Evolutionary conservation across 2,113 vertebrate species (phyloP).

Genomic region (Poeciliopsis turrubarensis): DNA sequence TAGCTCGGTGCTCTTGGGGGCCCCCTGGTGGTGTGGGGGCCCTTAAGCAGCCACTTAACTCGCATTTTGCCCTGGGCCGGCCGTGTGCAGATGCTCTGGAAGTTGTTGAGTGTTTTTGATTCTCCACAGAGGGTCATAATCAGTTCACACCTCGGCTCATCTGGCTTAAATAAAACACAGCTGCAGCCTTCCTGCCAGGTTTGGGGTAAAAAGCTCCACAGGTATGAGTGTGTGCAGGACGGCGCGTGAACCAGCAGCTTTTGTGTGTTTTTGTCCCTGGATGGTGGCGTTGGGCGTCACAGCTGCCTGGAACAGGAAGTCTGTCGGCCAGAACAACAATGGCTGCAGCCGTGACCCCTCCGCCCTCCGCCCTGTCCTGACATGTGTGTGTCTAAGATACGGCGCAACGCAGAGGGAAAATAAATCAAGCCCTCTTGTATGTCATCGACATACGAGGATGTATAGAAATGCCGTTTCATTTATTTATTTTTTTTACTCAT

Average conservation of each 20-base stretch:
- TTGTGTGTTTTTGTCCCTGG: conserved; percentile 47
- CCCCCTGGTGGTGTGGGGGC: too few species aligned
- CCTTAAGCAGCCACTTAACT: too few species aligned
- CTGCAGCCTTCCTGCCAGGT: conserved; percentile 14
- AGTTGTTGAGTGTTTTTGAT: conserved; percentile 17
- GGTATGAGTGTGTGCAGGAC: not conserved
- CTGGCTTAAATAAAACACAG: conserved; percentile 45
- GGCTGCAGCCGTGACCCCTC: conserved; percentile 72
- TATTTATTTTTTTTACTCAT: not conserved
- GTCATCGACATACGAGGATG: conserved; percentile 11
- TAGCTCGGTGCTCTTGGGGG: too few species aligned
- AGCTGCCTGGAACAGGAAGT: conserved; percentile 78
- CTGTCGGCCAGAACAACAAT: conserved; percentile 80
- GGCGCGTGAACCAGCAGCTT: conserved; percentile 28
- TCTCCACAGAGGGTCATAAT: conserved; percentile 25
- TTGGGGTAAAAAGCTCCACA: not conserved
- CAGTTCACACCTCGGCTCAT: conserved; percentile 57
- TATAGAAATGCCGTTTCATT: conserved; percentile 2
- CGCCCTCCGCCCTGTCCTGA: conserved; percentile 61
- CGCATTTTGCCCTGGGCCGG: too few species aligned
- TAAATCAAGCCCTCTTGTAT: conserved; percentile 50
- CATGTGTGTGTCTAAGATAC: conserved; percentile 37
- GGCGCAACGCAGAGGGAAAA: conserved; percentile 38
- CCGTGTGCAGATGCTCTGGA: too few species aligned
- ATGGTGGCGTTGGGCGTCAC: conserved; percentile 67